Evolutionary conservation across 1,140 invertebrate species (phyloP).

Genomic region (Callitettix versicolor): DNA sequence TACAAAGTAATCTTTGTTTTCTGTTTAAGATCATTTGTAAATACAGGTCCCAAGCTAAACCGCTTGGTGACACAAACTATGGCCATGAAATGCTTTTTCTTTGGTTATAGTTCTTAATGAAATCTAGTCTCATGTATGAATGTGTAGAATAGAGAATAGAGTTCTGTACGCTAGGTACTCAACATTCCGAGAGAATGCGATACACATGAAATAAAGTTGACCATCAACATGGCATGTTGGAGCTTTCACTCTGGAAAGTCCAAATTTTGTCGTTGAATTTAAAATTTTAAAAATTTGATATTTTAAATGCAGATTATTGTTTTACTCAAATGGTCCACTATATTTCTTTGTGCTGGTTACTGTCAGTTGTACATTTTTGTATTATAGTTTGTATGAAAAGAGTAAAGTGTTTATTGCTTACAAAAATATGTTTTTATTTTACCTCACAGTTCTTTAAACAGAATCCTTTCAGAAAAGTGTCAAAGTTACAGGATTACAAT

Average conservation of each 20-base stretch:
- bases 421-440: conserved; percentile 15
- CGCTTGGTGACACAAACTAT: too few species aligned
- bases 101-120: too few species aligned
- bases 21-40: too few species aligned
- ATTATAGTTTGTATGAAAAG: conserved; percentile 45
- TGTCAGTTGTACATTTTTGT: conserved; percentile 34
- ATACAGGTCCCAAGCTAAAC: too few species aligned
- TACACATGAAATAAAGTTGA: conserved; percentile 8
- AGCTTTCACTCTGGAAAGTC: not conserved
- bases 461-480: not conserved
- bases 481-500: too few species aligned
- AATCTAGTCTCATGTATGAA: too few species aligned
- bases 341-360: conserved; percentile 7
- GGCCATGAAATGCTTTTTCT: too few species aligned
- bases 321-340: not conserved
- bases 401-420: conserved; percentile 42
- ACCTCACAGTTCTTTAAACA: not conserved
- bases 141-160: not conserved
- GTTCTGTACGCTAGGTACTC: conserved; percentile 1
- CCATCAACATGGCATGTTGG: not conserved
- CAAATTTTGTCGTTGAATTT: conserved; percentile 1
- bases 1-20: too few species aligned
- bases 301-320: not conserved
- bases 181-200: conserved; percentile 10
- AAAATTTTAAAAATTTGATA: not conserved